Percentiles rank a stretch among this genome's conserved stretches.
phyloP scores from a whole-genome alignment of 2,797 vertebrate species.

The Ctenopoma multispine region DNA sequence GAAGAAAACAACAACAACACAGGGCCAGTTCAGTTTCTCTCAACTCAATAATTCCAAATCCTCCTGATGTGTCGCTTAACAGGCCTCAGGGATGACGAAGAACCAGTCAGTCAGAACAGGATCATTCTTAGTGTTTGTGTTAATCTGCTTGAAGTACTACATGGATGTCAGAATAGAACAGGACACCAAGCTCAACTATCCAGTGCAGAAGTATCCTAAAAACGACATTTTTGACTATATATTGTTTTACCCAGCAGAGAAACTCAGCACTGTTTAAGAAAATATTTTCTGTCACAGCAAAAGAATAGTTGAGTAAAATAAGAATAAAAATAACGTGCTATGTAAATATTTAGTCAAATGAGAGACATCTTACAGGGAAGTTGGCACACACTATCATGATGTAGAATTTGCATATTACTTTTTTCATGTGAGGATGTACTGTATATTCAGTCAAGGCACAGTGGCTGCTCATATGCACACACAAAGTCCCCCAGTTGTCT shows the following conservation, averaged over 20 bases:
- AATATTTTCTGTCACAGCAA: no score
- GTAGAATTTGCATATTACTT: conserved; percentile 71
- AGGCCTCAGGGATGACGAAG: conserved; percentile 8
- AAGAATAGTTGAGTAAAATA: background rate
- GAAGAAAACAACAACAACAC: background rate
- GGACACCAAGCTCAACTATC: background rate
- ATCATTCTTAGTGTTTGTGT: background rate
- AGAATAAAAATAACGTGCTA: background rate
- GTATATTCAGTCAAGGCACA: conserved; percentile 77
- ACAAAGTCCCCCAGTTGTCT: conserved; percentile 15
- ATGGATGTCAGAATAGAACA: background rate
- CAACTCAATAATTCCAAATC: conserved; percentile 2
- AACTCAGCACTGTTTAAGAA: conserved; percentile 11
- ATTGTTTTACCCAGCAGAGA: background rate
- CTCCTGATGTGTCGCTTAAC: conserved; percentile 2
- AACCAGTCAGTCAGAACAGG: background rate
- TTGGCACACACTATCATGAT: conserved; percentile 22
- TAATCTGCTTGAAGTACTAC: background rate
- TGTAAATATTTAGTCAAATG: conserved; percentile 15
- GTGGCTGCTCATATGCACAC: conserved; percentile 51
- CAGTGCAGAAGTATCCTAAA: background rate
- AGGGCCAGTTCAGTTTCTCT: conserved; percentile 7
- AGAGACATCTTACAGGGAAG: conserved; percentile 9
- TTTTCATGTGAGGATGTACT: conserved; percentile 56
- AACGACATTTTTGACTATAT: background rate